Percentiles rank a stretch among this genome's conserved stretches.
Evolutionary conservation across 2,797 vertebrate genomes (phyloP).

Genomic region (Austrolebias charrua): DNA sequence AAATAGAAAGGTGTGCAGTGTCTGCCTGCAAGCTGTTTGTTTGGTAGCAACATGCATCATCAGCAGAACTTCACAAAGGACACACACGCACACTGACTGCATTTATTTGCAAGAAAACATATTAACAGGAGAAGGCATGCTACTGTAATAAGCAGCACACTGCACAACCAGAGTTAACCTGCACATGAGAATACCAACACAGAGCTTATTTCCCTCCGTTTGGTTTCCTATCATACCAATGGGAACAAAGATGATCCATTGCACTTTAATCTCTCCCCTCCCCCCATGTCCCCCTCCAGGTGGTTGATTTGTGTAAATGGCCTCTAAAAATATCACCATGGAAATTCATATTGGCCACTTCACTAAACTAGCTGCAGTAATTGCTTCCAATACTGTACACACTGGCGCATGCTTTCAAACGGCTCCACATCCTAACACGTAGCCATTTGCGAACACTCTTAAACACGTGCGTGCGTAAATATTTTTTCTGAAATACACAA

Average conservation of each 20-base stretch:
- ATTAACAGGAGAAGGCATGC: constrained; percentile 26
- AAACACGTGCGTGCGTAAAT: constrained; percentile 21
- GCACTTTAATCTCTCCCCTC: constrained; percentile 6
- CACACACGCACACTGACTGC: constrained; percentile 1
- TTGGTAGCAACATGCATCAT: constrained; percentile 45
- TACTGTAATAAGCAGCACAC: constrained; percentile 10
- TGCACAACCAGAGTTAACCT: constrained; percentile 10
- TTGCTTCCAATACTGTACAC: constrained; percentile 29
- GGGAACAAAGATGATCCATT: constrained; percentile 25
- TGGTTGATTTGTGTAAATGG: constrained; percentile 49
- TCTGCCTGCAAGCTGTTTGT: constrained; percentile 49
- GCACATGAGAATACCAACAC: constrained; percentile 15
- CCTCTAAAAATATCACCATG: constrained; percentile 55
- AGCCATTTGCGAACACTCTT: constrained; percentile 9
- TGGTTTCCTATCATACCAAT: background rate
- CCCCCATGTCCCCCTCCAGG: constrained; percentile 27
- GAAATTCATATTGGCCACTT: constrained; percentile 54
- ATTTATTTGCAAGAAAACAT: constrained; percentile 15
- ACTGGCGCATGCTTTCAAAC: background rate
- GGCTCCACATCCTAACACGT: constrained; percentile 7
- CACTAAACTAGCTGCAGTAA: constrained; percentile 51
- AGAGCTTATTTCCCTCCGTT: background rate
- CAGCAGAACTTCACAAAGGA: constrained; percentile 39
- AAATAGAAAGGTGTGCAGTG: constrained; percentile 27
- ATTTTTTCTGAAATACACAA: constrained; percentile 13